phyloP scores from a whole-genome alignment of 2,888 invertebrate genomes.

The Caenorhabditis sp. region DNA sequence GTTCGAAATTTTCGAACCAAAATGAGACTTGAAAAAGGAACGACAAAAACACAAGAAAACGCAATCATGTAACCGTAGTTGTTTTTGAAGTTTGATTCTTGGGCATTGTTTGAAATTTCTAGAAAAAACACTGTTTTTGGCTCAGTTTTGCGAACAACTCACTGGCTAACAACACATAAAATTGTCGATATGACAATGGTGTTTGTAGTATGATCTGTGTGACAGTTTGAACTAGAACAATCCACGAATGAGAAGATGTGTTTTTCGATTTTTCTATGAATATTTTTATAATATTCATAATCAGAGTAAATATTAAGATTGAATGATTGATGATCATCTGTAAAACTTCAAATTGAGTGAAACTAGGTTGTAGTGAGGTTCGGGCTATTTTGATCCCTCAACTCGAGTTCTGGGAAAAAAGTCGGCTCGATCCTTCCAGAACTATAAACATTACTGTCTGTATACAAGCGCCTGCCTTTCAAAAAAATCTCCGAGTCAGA shows the following conservation, averaged over 20 bases:
- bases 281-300: slow-evolving; percentile 12
- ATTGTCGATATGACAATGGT: slow-evolving; percentile 2
- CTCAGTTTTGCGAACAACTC: background rate
- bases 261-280: slow-evolving; percentile 8
- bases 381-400: too few relatives aligned
- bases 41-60: slow-evolving; percentile 24
- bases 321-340: slow-evolving; percentile 27
- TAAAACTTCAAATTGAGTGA: background rate
- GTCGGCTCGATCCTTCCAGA: too few relatives aligned
- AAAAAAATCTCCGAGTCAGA: too few relatives aligned
- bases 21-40: slow-evolving; percentile 17
- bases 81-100: slow-evolving; percentile 5
- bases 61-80: slow-evolving; percentile 31
- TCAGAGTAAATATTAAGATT: slow-evolving; percentile 15
- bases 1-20: slow-evolving; percentile 9
- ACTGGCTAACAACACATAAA: slow-evolving; percentile 10
- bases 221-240: background rate
- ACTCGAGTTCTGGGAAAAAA: too few relatives aligned
- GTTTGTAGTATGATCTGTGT: background rate
- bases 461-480: too few relatives aligned
- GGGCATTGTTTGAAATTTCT: slow-evolving; percentile 7
- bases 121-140: slow-evolving; percentile 5
- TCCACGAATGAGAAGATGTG: background rate
- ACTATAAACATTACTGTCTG: too few relatives aligned
- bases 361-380: too few relatives aligned